Base-by-base conservation (phyloP, 2,888 invertebrate species). In the Aricia artaxerxes region DNA sequence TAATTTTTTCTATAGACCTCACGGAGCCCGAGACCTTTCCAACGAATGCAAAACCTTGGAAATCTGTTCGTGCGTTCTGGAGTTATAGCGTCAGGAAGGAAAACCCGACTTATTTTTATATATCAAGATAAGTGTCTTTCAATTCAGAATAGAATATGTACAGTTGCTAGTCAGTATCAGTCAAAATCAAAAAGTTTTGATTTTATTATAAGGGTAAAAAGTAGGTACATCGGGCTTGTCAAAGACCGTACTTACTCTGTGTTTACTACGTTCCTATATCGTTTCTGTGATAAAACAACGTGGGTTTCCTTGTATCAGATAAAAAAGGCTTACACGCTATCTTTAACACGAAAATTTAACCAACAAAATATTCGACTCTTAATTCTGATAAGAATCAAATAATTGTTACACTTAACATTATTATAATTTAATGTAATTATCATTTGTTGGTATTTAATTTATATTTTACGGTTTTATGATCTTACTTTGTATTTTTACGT, bases 381-480 rank as follows among this genome's bases (percentile, higher is more conserved):
- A 73, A 73, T 44, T 73, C 73, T 44, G 73, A 73, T 73, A 73
- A 73, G 7, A 73, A 73, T 73, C 73, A 73, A 35, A 73, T 73
- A 73, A 44, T 73, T n/a, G 44, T 73, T 44, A 40, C 44, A 44
- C 73, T 44, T 24, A 73, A 73, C 24, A 73, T 73, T 73, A 73
- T 24, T 35, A 69, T 69, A 69, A 69, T 69, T 16, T 69, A 38
- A 69, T 35, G 35, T 69, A 69, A 69, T 38, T 38, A 69, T 69
- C 1, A 35, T 38, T 38, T 35, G 35, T 69, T 69, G 11, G 4
- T 38, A 69, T 69, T 35, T 38, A 35, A 35, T 69, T 35, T 35
- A 69, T 35, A 69, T 35, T 69, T 16, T 69, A 69, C 35, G 13
- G 35, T 35, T 1, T 69, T 38, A 69, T 69, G 69, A 69, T 69